Conservation (phyloP, 2,888 invertebrate species). For the Pomacea canaliculata region DNA sequence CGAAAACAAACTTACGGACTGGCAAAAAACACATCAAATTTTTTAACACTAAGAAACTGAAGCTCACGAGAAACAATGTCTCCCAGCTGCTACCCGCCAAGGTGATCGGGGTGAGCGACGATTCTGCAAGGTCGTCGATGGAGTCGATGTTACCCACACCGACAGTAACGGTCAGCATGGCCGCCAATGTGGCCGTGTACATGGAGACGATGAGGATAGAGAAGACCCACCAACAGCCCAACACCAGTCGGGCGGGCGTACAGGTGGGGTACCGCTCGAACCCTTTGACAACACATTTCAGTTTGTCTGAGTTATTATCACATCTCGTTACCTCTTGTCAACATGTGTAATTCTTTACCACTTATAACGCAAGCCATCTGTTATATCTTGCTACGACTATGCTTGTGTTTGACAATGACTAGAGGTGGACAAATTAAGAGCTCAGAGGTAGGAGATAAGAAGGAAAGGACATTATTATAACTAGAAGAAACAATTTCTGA, state of each 20-base stretch:
- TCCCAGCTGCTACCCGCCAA: slow-evolving; percentile 12
- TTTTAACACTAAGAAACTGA: neutral
- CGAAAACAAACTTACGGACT: too few species aligned
- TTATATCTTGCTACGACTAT: too few species aligned
- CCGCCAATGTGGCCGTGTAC: slow-evolving; percentile 48
- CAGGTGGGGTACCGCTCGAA: slow-evolving; percentile 29
- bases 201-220: slow-evolving; percentile 43
- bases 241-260: slow-evolving; percentile 38
- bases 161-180: slow-evolving; percentile 44
- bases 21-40: too few species aligned
- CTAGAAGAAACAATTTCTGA: too few species aligned
- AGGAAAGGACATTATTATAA: too few species aligned
- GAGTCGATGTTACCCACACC: slow-evolving; percentile 39
- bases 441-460: too few species aligned
- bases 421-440: too few species aligned
- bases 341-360: too few species aligned
- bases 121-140: slow-evolving; percentile 35
- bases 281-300: slow-evolving; percentile 18
- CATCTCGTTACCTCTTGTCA: too few species aligned
- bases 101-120: slow-evolving; percentile 13
- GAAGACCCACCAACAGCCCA: slow-evolving; percentile 48
- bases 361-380: too few species aligned
- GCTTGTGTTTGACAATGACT: too few species aligned
- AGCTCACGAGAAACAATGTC: slow-evolving; percentile 17
- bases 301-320: too few species aligned